Conservation (phyloP, 2,797 vertebrate species). For the Etheostoma nigrum region DNA sequence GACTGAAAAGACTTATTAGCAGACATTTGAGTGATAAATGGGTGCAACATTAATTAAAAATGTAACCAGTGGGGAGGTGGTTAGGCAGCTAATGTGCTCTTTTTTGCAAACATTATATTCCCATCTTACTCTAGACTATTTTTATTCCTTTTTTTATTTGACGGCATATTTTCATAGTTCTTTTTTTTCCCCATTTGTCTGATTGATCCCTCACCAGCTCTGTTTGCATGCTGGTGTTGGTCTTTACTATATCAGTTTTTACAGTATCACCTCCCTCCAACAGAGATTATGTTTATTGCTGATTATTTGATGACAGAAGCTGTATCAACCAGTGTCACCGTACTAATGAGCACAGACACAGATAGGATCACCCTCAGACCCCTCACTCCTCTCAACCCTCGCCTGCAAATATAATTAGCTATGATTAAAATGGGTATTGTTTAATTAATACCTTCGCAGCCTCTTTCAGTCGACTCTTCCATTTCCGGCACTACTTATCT, state of each 20-base stretch:
- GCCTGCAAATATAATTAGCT: slow-evolving; percentile 89
- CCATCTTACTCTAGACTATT: too few species aligned
- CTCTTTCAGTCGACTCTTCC: slow-evolving; percentile 71
- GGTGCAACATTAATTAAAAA: slow-evolving; percentile 87
- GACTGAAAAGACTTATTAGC: slow-evolving; percentile 91
- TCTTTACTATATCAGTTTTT: slow-evolving; percentile 23
- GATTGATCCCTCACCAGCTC: slow-evolving; percentile 2
- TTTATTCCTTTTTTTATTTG: slow-evolving; percentile 12
- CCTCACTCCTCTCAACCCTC: slow-evolving; percentile 70
- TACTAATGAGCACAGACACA: slow-evolving; percentile 65
- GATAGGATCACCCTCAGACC: slow-evolving; percentile 75
- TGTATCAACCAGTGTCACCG: slow-evolving; percentile 54
- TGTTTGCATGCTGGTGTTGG: slow-evolving; percentile 1
- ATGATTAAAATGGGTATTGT: slow-evolving; percentile 89
- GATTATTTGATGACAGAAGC: slow-evolving; percentile 60
- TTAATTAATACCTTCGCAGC: slow-evolving; percentile 86
- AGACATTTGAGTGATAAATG: slow-evolving; percentile 87
- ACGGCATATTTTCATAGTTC: slow-evolving; percentile 6
- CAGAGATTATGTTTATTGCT: slow-evolving; percentile 50
- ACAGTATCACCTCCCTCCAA: slow-evolving; percentile 31
- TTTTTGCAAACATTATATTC: slow-evolving; percentile 28
- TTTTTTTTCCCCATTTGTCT: slow-evolving; percentile 3
- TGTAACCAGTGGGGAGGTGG: slow-evolving; percentile 81
- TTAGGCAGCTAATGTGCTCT: slow-evolving; percentile 41
- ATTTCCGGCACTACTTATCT: slow-evolving; percentile 74